phyloP scores from a whole-genome alignment of 2,113 vertebrate genomes.

The Cyphomyrus discorhynchus region DNA sequence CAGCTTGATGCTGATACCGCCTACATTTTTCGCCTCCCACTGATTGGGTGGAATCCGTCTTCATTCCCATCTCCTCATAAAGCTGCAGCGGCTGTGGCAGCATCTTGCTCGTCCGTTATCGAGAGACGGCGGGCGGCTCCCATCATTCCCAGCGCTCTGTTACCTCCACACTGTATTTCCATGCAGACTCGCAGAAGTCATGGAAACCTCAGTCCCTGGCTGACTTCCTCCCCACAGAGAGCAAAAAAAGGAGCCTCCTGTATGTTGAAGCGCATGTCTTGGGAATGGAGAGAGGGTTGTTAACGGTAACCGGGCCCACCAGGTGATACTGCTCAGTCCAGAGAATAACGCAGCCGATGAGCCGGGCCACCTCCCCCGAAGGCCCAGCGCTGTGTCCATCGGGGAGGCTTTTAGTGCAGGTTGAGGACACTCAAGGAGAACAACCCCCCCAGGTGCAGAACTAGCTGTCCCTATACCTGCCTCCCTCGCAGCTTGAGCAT shows the following conservation, averaged over 20 bases:
- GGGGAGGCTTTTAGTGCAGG: neutral
- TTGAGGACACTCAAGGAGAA: neutral
- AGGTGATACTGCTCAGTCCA: neutral
- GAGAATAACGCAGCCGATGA: neutral
- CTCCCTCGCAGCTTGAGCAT: neutral
- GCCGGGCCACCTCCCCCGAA: neutral
- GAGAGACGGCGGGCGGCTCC: neutral
- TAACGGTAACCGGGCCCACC: neutral
- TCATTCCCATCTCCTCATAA: neutral
- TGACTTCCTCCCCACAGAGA: neutral
- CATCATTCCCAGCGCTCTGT: neutral
- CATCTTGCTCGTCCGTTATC: neutral
- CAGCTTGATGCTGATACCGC: neutral
- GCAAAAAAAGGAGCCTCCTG: neutral
- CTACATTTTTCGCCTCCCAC: neutral
- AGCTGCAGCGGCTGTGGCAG: neutral
- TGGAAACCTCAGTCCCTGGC: neutral
- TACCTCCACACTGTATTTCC: neutral
- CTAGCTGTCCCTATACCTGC: neutral
- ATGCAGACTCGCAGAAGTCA: neutral
- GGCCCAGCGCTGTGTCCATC: neutral
- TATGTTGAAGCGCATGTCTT: neutral
- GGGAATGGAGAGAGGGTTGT: slow-evolving; percentile 3
- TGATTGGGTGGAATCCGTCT: neutral
- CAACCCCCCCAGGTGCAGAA: neutral